Evolutionary conservation across 2,113 vertebrate genomes (phyloP), one percentile per base, ranked within the genome.

Genomic region (Cynocephalus volans): DNA sequence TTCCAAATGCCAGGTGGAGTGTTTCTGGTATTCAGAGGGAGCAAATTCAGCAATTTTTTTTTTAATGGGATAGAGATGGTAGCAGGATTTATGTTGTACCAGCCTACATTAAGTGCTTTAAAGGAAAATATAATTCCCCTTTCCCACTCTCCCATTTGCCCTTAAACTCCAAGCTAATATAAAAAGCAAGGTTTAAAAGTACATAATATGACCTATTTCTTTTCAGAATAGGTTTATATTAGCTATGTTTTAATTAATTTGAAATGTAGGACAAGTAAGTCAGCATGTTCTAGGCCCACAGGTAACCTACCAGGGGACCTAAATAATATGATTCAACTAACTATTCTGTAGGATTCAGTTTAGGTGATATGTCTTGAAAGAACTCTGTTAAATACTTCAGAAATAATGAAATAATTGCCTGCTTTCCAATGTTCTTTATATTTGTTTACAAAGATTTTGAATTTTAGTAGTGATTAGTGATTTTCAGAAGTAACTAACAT

Each of bases 401-500:
- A 84, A 72, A 36, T n/a, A 64, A 64, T 86, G n/a, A 90, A 62
- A 50, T 72, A 67, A 12, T 41, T 85, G 11, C 24, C 48, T 88
- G 48, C 28, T 15, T 88, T 88, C 28, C 48, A 60, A 13, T 58
- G 3, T 67, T 83, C 33, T 93, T 90, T 93, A 8, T 31, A 56
- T 4, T 33, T 62, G 3, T 84, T 93, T 80, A 24, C 9, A 75
- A 90, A 84, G 73, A 65, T 77, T 90, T 92, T 88, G 26, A 90
- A 91, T 23, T 73, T 97, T 64, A 67, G 14, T 69, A 87, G 84
- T 79, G 48, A 95, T 80, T 73, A 72, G 76, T 87, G 41, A 64
- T 90, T 93, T 95, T 94, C 76, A 56, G 72, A 94, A 85, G 21
- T 65, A n/a, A 96, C 73, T 84, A 92, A 65, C 92, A 45, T 52